Evolutionary conservation across 2,797 vertebrate species (phyloP), one percentile per base, ranked within the genome.

Genomic region (Gallirallus australis): DNA sequence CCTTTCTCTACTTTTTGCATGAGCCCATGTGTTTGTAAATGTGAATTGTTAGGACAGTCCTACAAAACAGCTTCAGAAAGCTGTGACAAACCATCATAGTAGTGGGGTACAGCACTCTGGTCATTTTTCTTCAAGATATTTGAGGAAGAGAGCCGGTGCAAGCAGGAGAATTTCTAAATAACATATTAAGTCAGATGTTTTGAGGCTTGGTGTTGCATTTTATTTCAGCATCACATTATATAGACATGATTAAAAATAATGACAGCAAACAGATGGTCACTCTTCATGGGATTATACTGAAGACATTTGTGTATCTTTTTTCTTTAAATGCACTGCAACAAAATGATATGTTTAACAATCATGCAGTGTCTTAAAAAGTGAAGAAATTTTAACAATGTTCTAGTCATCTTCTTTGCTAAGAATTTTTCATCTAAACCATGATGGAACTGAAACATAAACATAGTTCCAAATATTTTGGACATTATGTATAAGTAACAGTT

Each of bases 191-290:
- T 37, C 84, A 89, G 37, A 47, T 87, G 50, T 3, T 88, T 64
- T 85, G 72, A 85, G 40, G 37, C 33, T 95, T 42, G 33, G 57
- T 65, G 37, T 57, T 87, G 39, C 21, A 53, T 89, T 93, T 94
- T 87, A 81, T 91, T 93, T 92, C 72, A 85, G n/a, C 72, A 94
- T 27, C 69, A 87, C 12, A 78, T 85, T 91, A 86, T 64, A 71
- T 42, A 91, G 90, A 78, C 57, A 78, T 89, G 76, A 89, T 94
- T 92, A 96, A 96, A 93, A 96, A 93, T 87, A 86, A 81, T 89
- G 79, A 86, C 86, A 91, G 75, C 78, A 91, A 94, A 85, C 93
- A 96, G 90, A 94, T 95, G 90, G 89, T 77, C 82, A 89, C 16
- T 81, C 25, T 96, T 94, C 39, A 72, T 63, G 92, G 79, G 75